Percentiles rank a stretch among this genome's conserved stretches.
These are phyloP conservation scores for Penaeus monodon DNA, from an alignment of 2,888 invertebrate genomes.

Conservation along the genomic window DNA sequence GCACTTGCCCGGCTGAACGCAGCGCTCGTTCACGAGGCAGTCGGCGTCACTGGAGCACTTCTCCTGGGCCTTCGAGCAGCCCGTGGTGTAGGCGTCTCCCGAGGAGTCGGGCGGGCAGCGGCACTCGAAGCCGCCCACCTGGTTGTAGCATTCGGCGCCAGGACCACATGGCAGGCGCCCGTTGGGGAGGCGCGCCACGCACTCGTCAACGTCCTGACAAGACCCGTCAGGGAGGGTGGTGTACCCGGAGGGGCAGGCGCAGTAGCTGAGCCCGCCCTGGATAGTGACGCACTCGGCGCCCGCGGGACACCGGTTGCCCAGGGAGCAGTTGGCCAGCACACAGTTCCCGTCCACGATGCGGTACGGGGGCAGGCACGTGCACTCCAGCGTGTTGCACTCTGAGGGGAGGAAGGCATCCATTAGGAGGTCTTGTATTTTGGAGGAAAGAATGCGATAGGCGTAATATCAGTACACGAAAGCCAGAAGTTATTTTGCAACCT, in stretches of 20 bases:
- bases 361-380: conserved; percentile 89
- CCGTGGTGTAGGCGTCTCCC: conserved; percentile 87
- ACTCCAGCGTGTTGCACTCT: conserved; percentile 72
- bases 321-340: conserved; percentile 84
- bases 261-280: conserved; percentile 90
- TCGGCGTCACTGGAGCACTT: conserved; percentile 85
- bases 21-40: conserved; percentile 88
- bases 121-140: conserved; percentile 83
- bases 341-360: conserved; percentile 87
- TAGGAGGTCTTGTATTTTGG: neutral
- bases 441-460: conserved; percentile 31
- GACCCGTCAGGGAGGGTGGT: conserved; percentile 82
- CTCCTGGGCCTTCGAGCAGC: conserved; percentile 86
- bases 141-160: conserved; percentile 88
- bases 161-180: conserved; percentile 84
- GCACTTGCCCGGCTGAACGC: conserved; percentile 91
- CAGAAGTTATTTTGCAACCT: neutral
- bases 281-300: conserved; percentile 92
- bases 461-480: conserved; percentile 40
- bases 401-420: neutral
- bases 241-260: conserved; percentile 91
- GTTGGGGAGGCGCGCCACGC: conserved; percentile 80
- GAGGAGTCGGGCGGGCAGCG: conserved; percentile 85
- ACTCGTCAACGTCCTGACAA: conserved; percentile 88
- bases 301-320: conserved; percentile 73